phyloP scores from a whole-genome alignment of 2,113 vertebrate species.

The Aegithalos caudatus region DNA sequence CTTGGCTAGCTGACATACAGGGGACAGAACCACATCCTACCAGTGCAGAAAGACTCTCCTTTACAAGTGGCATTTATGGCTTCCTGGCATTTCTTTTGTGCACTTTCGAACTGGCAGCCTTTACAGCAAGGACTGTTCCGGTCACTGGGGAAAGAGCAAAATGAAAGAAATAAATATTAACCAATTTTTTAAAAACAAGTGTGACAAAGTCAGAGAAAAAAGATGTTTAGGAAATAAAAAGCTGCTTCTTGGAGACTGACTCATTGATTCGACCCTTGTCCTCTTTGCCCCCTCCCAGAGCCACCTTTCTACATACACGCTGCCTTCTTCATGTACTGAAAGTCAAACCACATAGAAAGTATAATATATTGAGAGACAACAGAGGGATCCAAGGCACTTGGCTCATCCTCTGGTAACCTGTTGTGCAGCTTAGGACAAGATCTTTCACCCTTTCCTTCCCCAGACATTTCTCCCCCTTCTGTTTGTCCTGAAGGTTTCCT shows the following conservation, averaged over 20 bases:
- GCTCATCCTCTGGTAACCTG: not conserved
- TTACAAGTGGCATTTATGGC: constrained; percentile 94
- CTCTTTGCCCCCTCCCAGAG: not conserved
- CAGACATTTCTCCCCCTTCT: not conserved
- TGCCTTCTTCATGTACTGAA: not conserved
- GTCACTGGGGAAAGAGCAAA: constrained; percentile 78
- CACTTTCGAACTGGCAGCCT: constrained; percentile 83
- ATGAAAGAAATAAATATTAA: not conserved
- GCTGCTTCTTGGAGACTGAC: not conserved
- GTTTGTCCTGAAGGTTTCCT: not conserved
- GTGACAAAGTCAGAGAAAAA: not conserved
- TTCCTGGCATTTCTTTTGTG: constrained; percentile 89
- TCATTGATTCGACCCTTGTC: not conserved
- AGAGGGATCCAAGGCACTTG: not conserved
- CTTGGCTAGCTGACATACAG: not conserved
- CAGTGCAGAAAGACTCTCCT: constrained; percentile 89
- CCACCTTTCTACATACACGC: not conserved
- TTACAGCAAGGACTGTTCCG: constrained; percentile 94
- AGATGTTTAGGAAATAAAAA: not conserved
- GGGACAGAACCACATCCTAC: constrained; percentile 62
- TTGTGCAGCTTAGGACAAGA: not conserved
- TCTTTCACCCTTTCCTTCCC: not conserved
- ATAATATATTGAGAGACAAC: not conserved
- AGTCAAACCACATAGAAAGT: not conserved
- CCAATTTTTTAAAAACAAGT: not conserved